Percentiles rank a stretch among this genome's conserved stretches.
phyloP scores from a whole-genome alignment of 2,888 invertebrate species.

The Eupeodes latifasciatus region DNA sequence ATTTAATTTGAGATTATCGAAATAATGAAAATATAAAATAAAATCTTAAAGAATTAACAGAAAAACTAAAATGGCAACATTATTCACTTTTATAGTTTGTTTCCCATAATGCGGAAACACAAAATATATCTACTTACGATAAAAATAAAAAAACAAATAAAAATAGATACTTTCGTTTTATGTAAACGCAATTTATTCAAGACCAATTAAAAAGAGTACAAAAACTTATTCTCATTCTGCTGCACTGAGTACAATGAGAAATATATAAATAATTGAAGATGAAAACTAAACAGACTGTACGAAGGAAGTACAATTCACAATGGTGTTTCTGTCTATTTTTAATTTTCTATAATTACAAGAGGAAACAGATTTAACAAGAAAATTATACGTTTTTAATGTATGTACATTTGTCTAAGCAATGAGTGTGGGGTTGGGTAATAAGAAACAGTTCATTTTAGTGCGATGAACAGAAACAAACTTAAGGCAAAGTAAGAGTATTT shows the following conservation, averaged over 20 bases:
- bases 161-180: neutral
- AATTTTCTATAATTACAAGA: slow-evolving; percentile 11
- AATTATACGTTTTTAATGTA: neutral
- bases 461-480: no score
- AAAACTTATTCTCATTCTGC: slow-evolving; percentile 1
- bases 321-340: neutral
- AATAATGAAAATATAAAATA: neutral
- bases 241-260: neutral
- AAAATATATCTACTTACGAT: neutral
- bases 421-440: no score
- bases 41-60: neutral
- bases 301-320: slow-evolving; percentile 26
- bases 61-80: slow-evolving; percentile 25
- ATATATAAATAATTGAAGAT: slow-evolving; percentile 3
- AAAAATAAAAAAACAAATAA: neutral
- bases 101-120: slow-evolving; percentile 13
- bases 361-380: slow-evolving; percentile 1
- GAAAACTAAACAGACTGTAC: neutral
- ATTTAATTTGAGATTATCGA: no score
- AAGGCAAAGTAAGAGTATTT: no score
- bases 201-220: neutral
- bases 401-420: no score
- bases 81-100: no score
- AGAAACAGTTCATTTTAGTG: no score
- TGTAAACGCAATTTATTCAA: slow-evolving; percentile 19